Base-by-base conservation (phyloP, 1,140 invertebrate species). In the Globodera rostochiensis region DNA sequence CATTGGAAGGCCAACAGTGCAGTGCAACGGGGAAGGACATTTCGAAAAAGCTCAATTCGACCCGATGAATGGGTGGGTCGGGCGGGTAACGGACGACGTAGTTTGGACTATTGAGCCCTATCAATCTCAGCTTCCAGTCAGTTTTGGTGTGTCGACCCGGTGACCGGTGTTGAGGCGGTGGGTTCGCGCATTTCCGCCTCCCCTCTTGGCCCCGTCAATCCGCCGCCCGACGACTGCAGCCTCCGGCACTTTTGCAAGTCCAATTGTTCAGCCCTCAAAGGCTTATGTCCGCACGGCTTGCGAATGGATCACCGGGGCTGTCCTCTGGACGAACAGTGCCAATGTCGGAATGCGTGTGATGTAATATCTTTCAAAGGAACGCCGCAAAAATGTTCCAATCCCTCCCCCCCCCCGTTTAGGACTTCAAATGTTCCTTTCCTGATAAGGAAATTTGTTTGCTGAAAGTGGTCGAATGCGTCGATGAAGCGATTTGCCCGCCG, bases 61-160 rank as follows among this genome's bases (percentile, higher is more conserved):
- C 74, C 60, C 75, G 15, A 21, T 21, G 21, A 83, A 71, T 6
- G 75, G 78, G 83, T 84, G 82, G 15, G 9, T 74, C 21, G 25
- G 4, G n/a, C 36, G 70, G 15, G 82, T 21, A 70, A 79, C 36
- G 3, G 36, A 66, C 7, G 36, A 1, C 6, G 25, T 85, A 21
- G 60, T 21, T 36, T 36, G 36, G 36, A 36, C 36, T 36, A 2
- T 36, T 36, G 36, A 36, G 36, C 3, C 36, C 36, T 36, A 0
- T 36, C 36, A 36, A 36, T 36, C 36, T 84, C 36, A 67, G 9
- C 64, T 66, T 86, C 49, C 60, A 85, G 85, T 25, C 85, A 86
- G 73, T 87, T 83, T 82, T 87, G 84, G 81, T 87, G 86, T 74
- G 86, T 87, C 6, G 80, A 87, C 47, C n/a, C 70, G 49, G 21